A percentile compares a stretch with the other conserved stretches of the same genome.
Evolutionary conservation across 30 jellyfish, hydroid and myxozoan genomes (phyloP).

Genomic region (Aurelia sp.): DNA sequence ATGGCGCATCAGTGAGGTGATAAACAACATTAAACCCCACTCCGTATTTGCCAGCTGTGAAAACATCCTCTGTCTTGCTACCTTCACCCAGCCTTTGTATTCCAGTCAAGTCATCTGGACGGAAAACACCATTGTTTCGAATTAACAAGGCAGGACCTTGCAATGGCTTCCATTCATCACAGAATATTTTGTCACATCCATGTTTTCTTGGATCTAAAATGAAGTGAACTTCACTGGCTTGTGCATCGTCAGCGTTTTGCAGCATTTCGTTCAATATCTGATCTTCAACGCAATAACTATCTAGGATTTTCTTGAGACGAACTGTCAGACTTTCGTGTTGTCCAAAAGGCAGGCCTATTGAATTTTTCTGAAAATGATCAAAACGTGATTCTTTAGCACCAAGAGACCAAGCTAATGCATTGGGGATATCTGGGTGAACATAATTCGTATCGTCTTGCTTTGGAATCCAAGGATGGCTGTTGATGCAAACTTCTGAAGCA

Average conservation of each 20-base stretch:
- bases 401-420: no score
- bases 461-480: no score
- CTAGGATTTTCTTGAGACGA: slow-evolving; percentile 60
- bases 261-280: slow-evolving; percentile 56
- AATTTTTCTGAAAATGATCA: neutral
- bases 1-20: slow-evolving; percentile 72
- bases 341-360: slow-evolving; percentile 60
- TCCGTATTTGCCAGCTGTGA: slow-evolving; percentile 73
- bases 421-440: no score
- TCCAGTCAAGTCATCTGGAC: slow-evolving; percentile 47
- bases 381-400: slow-evolving; percentile 10
- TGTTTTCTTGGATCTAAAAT: slow-evolving; percentile 51
- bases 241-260: slow-evolving; percentile 85
- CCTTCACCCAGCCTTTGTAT: slow-evolving; percentile 71
- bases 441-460: no score
- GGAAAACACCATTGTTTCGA: slow-evolving; percentile 51
- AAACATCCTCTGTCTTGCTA: slow-evolving; percentile 52
- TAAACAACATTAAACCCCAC: slow-evolving; percentile 82
- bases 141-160: slow-evolving; percentile 79
- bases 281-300: slow-evolving; percentile 39
- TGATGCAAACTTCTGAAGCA: no score
- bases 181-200: slow-evolving; percentile 11
- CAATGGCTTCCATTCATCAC: slow-evolving; percentile 64
- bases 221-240: slow-evolving; percentile 64
- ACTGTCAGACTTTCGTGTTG: slow-evolving; percentile 62